Evolutionary conservation across 1,140 invertebrate species (phyloP), one percentile per base, ranked within the genome.

Genomic region (Archivesica marissinica): DNA sequence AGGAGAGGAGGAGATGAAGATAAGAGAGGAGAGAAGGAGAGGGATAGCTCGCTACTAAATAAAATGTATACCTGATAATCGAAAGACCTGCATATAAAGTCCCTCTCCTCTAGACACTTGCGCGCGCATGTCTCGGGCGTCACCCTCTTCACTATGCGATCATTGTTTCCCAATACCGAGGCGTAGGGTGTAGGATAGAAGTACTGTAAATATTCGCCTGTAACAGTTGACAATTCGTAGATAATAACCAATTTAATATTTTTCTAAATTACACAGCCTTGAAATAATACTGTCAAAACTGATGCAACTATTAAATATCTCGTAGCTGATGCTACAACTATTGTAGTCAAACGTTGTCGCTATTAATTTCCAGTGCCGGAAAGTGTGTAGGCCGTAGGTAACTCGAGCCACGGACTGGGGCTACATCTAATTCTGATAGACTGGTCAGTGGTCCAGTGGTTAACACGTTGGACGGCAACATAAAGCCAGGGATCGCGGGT

Each of bases 1-100:
- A n/a, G n/a, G n/a, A n/a, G n/a, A n/a, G n/a, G n/a, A n/a, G n/a
- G n/a, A n/a, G n/a, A n/a, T n/a, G n/a, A n/a, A n/a, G n/a, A n/a
- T n/a, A n/a, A n/a, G n/a, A n/a, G n/a, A n/a, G n/a, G 11, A 15
- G 7, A 15, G 15, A 0, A 66, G n/a, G 0, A 11, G 35, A 9
- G 61, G 23, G n/a, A 15, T n/a, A n/a, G n/a, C n/a, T n/a, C n/a
- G n/a, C n/a, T n/a, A n/a, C n/a, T n/a, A n/a, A n/a, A n/a, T n/a
- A 66, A 9, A 9, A 70, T 44, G 44, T 17, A 9, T 20, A 93
- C 92, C 90, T 92, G 89, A 84, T 93, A 93, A 81, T 93, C 93
- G 68, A 93, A 93, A 0, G 93, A 93, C 38, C 92, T 78, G 75
- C 93, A 93, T 25, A 93, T 85, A 77, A 93, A 92, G 0, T 88